These are phyloP conservation scores for Eupithecia subumbrata DNA, from an alignment of 2,888 invertebrate genomes.

Conservation along the genomic window DNA sequence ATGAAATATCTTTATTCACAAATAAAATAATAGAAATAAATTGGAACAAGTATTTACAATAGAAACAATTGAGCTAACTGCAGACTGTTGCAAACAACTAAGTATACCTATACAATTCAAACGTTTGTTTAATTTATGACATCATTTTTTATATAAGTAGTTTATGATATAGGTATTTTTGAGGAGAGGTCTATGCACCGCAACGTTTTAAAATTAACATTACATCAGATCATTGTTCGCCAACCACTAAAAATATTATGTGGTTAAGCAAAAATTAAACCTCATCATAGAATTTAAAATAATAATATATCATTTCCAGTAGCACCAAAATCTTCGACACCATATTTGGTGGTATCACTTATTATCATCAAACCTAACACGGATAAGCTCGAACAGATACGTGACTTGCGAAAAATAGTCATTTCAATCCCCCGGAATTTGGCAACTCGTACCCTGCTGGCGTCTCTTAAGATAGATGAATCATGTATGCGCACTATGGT, in stretches of 20 bases:
- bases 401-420: slow-evolving; percentile 81
- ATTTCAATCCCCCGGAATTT: slow-evolving; percentile 62
- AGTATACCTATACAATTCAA: too few relatives aligned
- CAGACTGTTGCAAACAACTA: too few relatives aligned
- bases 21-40: too few relatives aligned
- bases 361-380: slow-evolving; percentile 81
- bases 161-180: too few relatives aligned
- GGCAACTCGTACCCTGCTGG: slow-evolving; percentile 59
- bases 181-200: too few relatives aligned
- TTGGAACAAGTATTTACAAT: too few relatives aligned
- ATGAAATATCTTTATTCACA: too few relatives aligned
- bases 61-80: too few relatives aligned
- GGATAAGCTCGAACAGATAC: slow-evolving; percentile 77
- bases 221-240: neutral
- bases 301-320: slow-evolving; percentile 52
- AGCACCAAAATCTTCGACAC: slow-evolving; percentile 43
- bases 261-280: neutral
- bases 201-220: neutral
- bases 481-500: slow-evolving; percentile 29
- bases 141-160: too few relatives aligned
- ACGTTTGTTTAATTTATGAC: too few relatives aligned
- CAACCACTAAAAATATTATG: neutral
- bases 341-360: slow-evolving; percentile 78
- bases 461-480: slow-evolving; percentile 40
- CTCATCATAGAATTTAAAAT: neutral